phyloP scores from a whole-genome alignment of 2,113 vertebrate genomes.

The Paralichthys olivaceus region DNA sequence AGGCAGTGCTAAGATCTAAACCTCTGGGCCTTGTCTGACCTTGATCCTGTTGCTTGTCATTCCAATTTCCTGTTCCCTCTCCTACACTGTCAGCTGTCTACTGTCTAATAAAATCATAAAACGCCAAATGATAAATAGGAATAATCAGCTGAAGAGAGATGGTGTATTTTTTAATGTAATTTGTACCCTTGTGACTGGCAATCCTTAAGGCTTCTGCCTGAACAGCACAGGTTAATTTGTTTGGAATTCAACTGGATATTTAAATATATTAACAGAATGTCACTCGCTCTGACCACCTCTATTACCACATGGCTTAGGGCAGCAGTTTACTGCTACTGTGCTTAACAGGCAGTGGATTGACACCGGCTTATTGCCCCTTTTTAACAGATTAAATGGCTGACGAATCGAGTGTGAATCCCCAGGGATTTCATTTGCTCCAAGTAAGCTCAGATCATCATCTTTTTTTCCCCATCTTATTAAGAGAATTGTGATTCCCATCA shows the following conservation, averaged over 20 bases:
- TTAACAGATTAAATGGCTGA: slow-evolving; percentile 67
- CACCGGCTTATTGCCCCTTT: slow-evolving; percentile 54
- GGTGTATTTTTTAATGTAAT: background rate
- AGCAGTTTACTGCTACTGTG: slow-evolving; percentile 35
- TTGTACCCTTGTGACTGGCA: background rate
- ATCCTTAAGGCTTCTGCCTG: background rate
- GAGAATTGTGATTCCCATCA: slow-evolving; percentile 51
- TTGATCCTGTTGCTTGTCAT: too few relatives aligned
- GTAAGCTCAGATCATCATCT: slow-evolving; percentile 57
- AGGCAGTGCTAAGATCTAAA: too few relatives aligned
- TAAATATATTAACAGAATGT: background rate
- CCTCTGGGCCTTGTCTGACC: too few relatives aligned
- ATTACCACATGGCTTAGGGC: slow-evolving; percentile 23
- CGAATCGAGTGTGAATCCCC: slow-evolving; percentile 44
- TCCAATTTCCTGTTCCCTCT: too few relatives aligned
- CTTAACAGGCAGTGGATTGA: slow-evolving; percentile 55
- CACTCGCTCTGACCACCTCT: slow-evolving; percentile 5
- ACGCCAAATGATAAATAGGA: background rate
- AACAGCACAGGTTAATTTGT: background rate
- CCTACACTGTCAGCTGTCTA: too few relatives aligned
- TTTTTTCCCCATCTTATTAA: slow-evolving; percentile 44
- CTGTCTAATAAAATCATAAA: background rate
- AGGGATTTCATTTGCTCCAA: slow-evolving; percentile 50
- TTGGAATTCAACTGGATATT: slow-evolving; percentile 2
- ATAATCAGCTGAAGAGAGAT: background rate